These are phyloP conservation scores for Discoglossus pictus DNA, from an alignment of 2,797 vertebrate genomes.

Conservation along the genomic window DNA sequence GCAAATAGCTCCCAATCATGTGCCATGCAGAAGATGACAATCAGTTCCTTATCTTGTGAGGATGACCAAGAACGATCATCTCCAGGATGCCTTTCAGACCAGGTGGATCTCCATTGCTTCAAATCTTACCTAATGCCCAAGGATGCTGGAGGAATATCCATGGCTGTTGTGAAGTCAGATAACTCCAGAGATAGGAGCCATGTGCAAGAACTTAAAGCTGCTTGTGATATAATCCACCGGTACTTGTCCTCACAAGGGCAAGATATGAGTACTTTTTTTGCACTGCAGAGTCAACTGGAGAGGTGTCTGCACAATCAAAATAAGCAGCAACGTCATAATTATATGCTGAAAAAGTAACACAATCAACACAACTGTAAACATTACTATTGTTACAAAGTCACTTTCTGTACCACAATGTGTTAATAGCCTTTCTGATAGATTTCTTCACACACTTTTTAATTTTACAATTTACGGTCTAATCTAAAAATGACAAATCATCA, in stretches of 20 bases:
- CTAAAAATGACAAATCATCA: too few relatives aligned
- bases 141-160: neutral
- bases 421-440: too few relatives aligned
- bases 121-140: neutral
- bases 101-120: neutral
- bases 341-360: too few relatives aligned
- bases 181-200: neutral
- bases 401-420: too few relatives aligned
- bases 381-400: too few relatives aligned
- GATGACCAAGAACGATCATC: neutral
- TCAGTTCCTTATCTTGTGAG: neutral
- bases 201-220: constrained; percentile 31
- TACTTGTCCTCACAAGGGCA: constrained; percentile 34
- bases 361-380: too few relatives aligned
- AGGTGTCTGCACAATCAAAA: constrained; percentile 25
- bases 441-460: too few relatives aligned
- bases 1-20: neutral
- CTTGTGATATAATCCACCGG: constrained; percentile 33
- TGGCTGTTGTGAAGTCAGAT: constrained; percentile 18
- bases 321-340: neutral
- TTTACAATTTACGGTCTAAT: too few relatives aligned
- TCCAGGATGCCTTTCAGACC: neutral
- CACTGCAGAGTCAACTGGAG: constrained; percentile 35
- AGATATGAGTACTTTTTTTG: constrained; percentile 42
- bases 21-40: constrained; percentile 18